Evolutionary conservation across 2,888 invertebrate species (phyloP).

Genomic region (Cerastis rubricosa): DNA sequence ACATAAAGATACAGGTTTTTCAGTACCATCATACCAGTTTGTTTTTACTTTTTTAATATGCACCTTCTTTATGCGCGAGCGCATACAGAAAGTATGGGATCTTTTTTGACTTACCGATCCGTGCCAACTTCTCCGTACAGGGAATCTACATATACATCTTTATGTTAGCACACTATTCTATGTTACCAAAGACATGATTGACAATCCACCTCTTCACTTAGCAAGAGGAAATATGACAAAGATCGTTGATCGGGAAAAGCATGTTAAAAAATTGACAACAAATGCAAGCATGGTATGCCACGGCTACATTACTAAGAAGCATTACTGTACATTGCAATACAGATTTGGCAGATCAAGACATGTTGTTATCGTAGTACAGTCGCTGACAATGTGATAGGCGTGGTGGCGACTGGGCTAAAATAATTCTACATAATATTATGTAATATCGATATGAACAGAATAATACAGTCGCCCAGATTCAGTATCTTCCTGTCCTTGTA

Average conservation of each 20-base stretch:
- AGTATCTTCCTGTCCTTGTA: not conserved
- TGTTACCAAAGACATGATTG: not conserved
- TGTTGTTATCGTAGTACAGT: conserved; percentile 19
- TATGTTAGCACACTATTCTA: not conserved
- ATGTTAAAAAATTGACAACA: conserved; percentile 4
- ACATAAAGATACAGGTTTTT: not conserved
- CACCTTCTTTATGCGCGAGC: not conserved
- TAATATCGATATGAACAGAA: not conserved
- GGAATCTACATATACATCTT: not conserved
- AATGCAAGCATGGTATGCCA: conserved; percentile 8
- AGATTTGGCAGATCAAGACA: conserved; percentile 24
- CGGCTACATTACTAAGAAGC: conserved; percentile 23
- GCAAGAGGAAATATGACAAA: not conserved
- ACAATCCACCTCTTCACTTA: not conserved
- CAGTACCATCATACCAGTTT: not conserved
- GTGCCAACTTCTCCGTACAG: not conserved
- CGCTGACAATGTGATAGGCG: not conserved
- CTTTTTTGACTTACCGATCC: not conserved
- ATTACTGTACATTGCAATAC: conserved; percentile 7
- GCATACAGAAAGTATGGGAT: not conserved
- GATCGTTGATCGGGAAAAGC: not conserved
- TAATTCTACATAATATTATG: not conserved
- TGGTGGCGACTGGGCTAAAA: conserved; percentile 3
- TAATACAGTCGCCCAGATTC: not conserved
- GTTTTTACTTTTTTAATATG: not conserved